Base-by-base conservation (phyloP, 2,797 vertebrate genomes). In the Phyllotis vaccarum region DNA sequence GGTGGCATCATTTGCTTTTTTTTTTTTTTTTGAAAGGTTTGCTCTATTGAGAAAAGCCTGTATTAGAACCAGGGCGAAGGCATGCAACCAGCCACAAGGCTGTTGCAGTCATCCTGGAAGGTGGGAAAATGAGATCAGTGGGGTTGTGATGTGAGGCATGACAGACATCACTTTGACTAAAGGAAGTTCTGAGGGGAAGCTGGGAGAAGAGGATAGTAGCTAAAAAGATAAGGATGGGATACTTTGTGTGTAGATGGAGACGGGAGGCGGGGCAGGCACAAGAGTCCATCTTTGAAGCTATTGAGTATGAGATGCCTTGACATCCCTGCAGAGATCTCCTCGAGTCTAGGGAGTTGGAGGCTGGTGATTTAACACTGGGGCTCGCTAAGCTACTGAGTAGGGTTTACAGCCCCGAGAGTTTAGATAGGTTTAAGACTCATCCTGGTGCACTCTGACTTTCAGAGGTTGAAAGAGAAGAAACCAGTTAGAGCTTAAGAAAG, bases 381-480 rank as follows among this genome's bases (percentile, higher is more conserved):
- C 62, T 72, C 80, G 24, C 74, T 85, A 14, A 54, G n/a, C n/a
- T n/a, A n/a, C n/a, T 6, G 74, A 40, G 21, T 34, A 87, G 52
- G 13, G 7, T 72, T 72, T 37, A 6, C 6, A 46, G 72, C 12
- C 19, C 16, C 3, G 19, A 11, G 70, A 49, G 19, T 43, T 90
- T 79, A 90, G 82, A 90, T 52, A 43, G 37, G n/a, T 14, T 17
- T 11, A 60, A 89, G 64, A 78, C 56, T 29, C 56, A 68, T 31
- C 22, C 34, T 40, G 40, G 54, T 93, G 29, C 21, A 40, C 29
- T 86, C 6, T 40, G 54, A 56, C 43, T 64, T 86, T 90, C 49
- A 88, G 79, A 82, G 16, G 22, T 56, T 96, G 79, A 72, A 76
- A 81, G 58, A 79, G 31, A 81, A 92, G 75, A 46, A 86, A 58